Base-by-base conservation (phyloP, 2,797 vertebrate genomes). In the Argentina silus region DNA sequence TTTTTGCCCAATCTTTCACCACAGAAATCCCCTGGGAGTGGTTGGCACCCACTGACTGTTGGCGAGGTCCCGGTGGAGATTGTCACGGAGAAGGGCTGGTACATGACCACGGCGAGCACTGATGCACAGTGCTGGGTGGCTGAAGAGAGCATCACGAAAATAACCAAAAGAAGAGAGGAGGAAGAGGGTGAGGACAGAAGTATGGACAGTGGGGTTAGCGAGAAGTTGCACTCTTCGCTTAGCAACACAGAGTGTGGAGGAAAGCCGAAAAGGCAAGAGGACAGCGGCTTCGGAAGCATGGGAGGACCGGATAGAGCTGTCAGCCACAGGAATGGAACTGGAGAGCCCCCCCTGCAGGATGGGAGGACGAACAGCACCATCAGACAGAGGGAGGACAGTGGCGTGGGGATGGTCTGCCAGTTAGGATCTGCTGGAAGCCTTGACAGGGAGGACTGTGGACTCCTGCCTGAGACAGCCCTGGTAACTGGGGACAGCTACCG, bases 271-370 rank as follows among this genome's bases (percentile, higher is more conserved):
- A 82, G 63, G 69, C 88, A 81, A 59, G 91, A 93, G 5, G 93
- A 95, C 86, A 95, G 94, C 0, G 94, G 93, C 17, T 94, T 85
- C 55, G 93, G 81, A 53, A 94, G 93, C 75, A 70, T 93, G 57
- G 91, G 86, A 11, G 90, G 74, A 64, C 42, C 82, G 1, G 92
- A 90, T 14, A 82, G 78, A 72, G 78, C 85, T n/a, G 68, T 56
- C 66, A 78, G 66, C 44, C 36, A 69, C 2, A 74, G 85, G 50
- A 73, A 73, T 71, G 81, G 77, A 64, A 72, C 81, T 7, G 74
- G 50, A 27, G 81, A 82, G 67, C 87, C 82, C 63, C 81, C 87
- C 3, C 68, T 81, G 27, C 76, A 74, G 75, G 80, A 83, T 1
- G 62, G 86, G 15, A 78, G 63, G 76, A 73, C 55, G 14, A 62